A percentile compares a stretch with the other conserved stretches of the same genome.
These are phyloP conservation scores for Antheraea pernyi DNA, from an alignment of 1,140 invertebrate genomes.

Conservation along the genomic window DNA sequence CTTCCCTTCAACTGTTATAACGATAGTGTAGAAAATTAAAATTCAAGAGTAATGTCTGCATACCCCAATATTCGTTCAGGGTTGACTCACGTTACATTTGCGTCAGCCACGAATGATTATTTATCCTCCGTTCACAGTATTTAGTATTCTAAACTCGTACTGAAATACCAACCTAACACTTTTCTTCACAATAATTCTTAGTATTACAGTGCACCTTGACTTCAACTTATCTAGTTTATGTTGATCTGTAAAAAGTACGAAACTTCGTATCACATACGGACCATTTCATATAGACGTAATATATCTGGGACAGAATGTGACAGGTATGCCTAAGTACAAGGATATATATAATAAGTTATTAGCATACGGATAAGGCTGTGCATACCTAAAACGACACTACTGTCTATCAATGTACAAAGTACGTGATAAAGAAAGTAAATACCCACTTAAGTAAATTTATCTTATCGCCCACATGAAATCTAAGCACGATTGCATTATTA, in stretches of 20 bases:
- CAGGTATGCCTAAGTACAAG: constrained; percentile 15
- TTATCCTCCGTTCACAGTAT: neutral
- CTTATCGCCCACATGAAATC: constrained; percentile 6
- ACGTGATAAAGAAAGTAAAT: constrained; percentile 28
- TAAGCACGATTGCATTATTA: constrained; percentile 6
- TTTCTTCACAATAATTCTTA: constrained; percentile 28
- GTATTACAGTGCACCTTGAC: constrained; percentile 7
- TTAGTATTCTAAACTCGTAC: constrained; percentile 19
- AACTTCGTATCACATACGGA: neutral
- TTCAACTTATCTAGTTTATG: neutral
- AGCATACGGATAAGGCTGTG: constrained; percentile 15
- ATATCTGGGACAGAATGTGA: constrained; percentile 8
- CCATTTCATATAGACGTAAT: neutral
- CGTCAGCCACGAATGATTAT: constrained; percentile 9
- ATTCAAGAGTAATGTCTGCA: neutral
- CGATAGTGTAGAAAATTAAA: neutral
- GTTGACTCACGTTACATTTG: constrained; percentile 19
- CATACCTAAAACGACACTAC: constrained; percentile 7
- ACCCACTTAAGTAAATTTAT: constrained; percentile 10
- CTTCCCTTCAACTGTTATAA: no score
- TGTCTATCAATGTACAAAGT: neutral
- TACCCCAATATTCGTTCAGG: constrained; percentile 20
- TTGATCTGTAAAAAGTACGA: neutral
- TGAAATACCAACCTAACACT: constrained; percentile 21
- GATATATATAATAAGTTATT: constrained; percentile 19